Conservation (phyloP, 2,113 vertebrate species). For the Psittacara wagleri region DNA sequence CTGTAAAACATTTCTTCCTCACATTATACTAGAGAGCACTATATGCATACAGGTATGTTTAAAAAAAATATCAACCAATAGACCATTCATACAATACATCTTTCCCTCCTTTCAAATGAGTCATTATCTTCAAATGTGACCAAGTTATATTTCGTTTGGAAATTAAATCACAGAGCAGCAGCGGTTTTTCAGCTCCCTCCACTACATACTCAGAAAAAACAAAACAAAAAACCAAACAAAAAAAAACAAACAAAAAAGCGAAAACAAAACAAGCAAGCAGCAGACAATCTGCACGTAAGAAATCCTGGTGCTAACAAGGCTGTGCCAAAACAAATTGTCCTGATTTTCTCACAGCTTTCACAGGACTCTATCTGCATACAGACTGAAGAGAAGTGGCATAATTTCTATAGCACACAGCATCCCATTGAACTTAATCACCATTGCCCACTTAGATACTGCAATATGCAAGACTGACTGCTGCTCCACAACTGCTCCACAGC, state of each 20-base stretch:
- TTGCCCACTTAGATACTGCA: slow-evolving; percentile 28
- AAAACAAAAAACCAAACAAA: neutral
- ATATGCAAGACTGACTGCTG: slow-evolving; percentile 21
- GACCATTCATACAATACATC: neutral
- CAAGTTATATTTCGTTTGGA: neutral
- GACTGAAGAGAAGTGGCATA: neutral
- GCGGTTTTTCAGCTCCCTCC: neutral
- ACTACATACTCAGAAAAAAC: neutral
- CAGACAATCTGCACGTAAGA: neutral
- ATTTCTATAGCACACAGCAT: neutral
- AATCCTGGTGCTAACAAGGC: neutral
- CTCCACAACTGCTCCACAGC: neutral
- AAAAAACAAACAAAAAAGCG: neutral
- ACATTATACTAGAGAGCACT: neutral
- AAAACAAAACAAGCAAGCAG: neutral
- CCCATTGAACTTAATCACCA: slow-evolving; percentile 34
- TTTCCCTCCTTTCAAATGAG: neutral
- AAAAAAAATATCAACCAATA: neutral
- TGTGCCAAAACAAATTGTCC: neutral
- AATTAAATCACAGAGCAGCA: neutral
- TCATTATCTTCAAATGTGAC: neutral
- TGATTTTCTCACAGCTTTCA: neutral
- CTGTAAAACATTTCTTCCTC: neutral
- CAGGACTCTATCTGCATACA: neutral
- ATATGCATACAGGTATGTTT: neutral